These are phyloP conservation scores for Anaspis maculata DNA, from an alignment of 2,888 invertebrate species.

Conservation along the genomic window DNA sequence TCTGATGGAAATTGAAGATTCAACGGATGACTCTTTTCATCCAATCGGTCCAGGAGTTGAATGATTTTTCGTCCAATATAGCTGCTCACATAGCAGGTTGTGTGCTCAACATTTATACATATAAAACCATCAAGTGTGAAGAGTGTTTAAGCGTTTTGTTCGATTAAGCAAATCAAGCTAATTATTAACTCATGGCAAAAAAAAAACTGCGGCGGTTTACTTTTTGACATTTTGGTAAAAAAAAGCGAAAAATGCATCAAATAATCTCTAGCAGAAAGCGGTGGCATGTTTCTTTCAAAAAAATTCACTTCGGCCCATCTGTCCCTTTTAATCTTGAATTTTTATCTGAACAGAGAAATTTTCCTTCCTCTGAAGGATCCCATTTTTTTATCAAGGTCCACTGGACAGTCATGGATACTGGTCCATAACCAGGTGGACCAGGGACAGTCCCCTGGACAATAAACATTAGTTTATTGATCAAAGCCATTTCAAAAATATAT, in stretches of 20 bases:
- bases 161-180: slow-evolving; percentile 3
- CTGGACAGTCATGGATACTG: slow-evolving; percentile 11
- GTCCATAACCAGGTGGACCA: too few relatives aligned
- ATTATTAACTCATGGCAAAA: slow-evolving; percentile 2
- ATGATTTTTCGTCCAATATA: slow-evolving; percentile 7
- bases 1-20: neutral
- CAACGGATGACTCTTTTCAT: neutral
- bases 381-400: slow-evolving; percentile 4
- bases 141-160: slow-evolving; percentile 10
- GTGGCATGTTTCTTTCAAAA: slow-evolving; percentile 4
- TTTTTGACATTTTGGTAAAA: slow-evolving; percentile 9
- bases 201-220: slow-evolving; percentile 11
- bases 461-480: slow-evolving; percentile 5
- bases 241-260: slow-evolving; percentile 5
- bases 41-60: slow-evolving; percentile 3
- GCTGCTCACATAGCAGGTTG: slow-evolving; percentile 13
- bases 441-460: too few relatives aligned
- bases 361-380: slow-evolving; percentile 3
- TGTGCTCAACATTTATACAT: slow-evolving; percentile 6
- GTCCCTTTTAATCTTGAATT: slow-evolving; percentile 4
- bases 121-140: slow-evolving; percentile 11
- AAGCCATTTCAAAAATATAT: slow-evolving; percentile 11
- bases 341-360: slow-evolving; percentile 3
- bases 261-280: slow-evolving; percentile 6
- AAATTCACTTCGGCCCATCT: slow-evolving; percentile 10